Evolutionary conservation across 2,888 invertebrate genomes (phyloP), one percentile per base, ranked within the genome.

Genomic region (Dicyrtoma fusca): DNA sequence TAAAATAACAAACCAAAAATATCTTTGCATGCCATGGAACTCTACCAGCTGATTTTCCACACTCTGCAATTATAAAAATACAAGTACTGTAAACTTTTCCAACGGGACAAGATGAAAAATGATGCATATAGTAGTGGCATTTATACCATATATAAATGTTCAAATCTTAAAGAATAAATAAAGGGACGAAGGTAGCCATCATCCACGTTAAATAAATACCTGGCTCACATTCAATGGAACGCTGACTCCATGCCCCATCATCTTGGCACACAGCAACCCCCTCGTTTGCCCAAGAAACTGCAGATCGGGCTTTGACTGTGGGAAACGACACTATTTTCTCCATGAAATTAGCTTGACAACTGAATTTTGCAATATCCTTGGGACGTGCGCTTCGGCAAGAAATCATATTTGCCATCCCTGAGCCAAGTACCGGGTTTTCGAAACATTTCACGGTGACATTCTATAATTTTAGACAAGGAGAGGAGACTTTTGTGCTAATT

Each of bases 11-110:
- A 17, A 19, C 55, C 21, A 11, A 11, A 21, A 19, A 55, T 19
- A 55, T 55, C 19, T 21, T 17, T 13, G 14, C 55, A 8, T 55
- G 55, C 55, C 55, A 55, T 55, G 55, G 55, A 6, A 55, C 10
- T 13, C 23, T 23, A 55, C 23, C 55, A 21, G 23, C 55, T 5
- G 34, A 34, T 34, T 34, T 34, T 34, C 34, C 34, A 34, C 34
- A 34, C 34, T 34, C 34, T 34, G 34, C 8, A 34, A 34, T 8
- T 34, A 34, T 34, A 34, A 34, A 34, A 34, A 34, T 34, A 34
- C 34, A 5, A 5, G 34, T 34, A 8, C 34, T 34, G 3, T 34
- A 34, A 34, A 34, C 3, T 34, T n/a, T n/a, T n/a, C n/a, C n/a
- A n/a, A n/a, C n/a, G n/a, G n/a, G n/a, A n/a, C n/a, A n/a, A n/a